Evolutionary conservation across 2,888 invertebrate species (phyloP).

Genomic region (Ochropleura plecta): DNA sequence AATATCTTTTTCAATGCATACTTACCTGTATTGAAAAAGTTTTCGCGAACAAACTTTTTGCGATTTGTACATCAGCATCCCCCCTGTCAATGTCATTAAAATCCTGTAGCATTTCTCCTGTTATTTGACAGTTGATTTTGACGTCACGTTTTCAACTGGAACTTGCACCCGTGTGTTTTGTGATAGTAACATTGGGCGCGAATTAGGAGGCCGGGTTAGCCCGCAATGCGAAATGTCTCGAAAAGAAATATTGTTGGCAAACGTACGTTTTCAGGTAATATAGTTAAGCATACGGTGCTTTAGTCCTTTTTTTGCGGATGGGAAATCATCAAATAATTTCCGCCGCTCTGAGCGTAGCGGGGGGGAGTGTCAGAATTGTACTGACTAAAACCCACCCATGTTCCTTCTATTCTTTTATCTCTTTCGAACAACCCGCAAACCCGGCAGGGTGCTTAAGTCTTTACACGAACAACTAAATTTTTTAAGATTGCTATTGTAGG

Average conservation of each 20-base stretch:
- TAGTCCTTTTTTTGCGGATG: not conserved
- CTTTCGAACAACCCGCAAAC: too few relatives aligned
- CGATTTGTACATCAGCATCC: not conserved
- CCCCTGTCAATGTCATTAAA: not conserved
- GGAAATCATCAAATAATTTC: too few relatives aligned
- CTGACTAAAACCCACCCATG: too few relatives aligned
- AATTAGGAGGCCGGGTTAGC: slow-evolving; percentile 34
- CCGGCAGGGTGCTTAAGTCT: not conserved
- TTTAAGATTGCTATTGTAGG: too few relatives aligned
- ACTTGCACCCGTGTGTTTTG: slow-evolving; percentile 13
- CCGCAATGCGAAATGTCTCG: slow-evolving; percentile 65
- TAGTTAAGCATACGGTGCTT: slow-evolving; percentile 25
- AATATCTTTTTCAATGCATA: not conserved
- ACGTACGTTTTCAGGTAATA: slow-evolving; percentile 15
- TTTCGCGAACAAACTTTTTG: not conserved
- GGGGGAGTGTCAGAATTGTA: too few relatives aligned
- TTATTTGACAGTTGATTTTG: slow-evolving; percentile 4
- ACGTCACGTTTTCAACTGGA: not conserved
- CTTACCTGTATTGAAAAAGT: too few relatives aligned
- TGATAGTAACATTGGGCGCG: slow-evolving; percentile 34
- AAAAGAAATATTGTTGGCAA: slow-evolving; percentile 41
- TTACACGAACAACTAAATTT: not conserved
- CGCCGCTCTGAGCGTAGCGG: too few relatives aligned
- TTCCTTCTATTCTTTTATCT: too few relatives aligned
- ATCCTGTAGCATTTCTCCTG: not conserved